Percentiles rank a stretch among this genome's conserved stretches.
Conservation (phyloP, 2,797 vertebrate species). For the Notolepis coatsorum region DNA sequence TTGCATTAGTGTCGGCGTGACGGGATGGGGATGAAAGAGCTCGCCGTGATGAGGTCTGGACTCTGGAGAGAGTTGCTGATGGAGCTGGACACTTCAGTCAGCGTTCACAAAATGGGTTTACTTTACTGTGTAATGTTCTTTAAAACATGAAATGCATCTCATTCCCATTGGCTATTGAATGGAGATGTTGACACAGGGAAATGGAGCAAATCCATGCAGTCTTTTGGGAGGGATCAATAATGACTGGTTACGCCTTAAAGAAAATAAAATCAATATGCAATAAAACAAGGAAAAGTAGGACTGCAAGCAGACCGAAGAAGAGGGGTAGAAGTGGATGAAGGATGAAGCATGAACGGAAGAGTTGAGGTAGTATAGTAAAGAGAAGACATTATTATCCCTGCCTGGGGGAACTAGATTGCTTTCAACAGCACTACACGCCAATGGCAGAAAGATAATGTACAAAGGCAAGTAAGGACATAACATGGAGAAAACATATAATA, state of each 20-base stretch:
- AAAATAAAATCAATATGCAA: too few species aligned
- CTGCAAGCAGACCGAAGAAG: too few species aligned
- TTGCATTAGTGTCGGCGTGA: neutral
- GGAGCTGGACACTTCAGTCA: constrained; percentile 1
- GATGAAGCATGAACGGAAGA: too few species aligned
- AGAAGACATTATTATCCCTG: too few species aligned
- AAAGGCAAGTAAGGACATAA: too few species aligned
- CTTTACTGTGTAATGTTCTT: neutral
- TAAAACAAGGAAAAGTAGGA: too few species aligned
- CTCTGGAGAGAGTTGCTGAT: neutral
- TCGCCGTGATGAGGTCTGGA: neutral
- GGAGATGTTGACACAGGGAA: neutral
- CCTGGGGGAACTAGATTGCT: too few species aligned
- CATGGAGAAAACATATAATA: too few species aligned
- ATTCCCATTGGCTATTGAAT: neutral
- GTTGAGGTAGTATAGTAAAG: too few species aligned
- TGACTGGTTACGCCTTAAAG: neutral
- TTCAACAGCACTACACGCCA: too few species aligned
- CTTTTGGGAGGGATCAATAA: neutral
- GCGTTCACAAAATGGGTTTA: neutral
- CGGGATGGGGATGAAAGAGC: neutral
- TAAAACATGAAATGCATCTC: neutral
- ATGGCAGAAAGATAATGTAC: too few species aligned
- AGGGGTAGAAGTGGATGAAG: too few species aligned
- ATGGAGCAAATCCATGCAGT: neutral